A percentile compares a stretch with the other conserved stretches of the same genome.
Evolutionary conservation across 2,113 vertebrate genomes (phyloP).

Genomic region (Montifringilla adamsi): DNA sequence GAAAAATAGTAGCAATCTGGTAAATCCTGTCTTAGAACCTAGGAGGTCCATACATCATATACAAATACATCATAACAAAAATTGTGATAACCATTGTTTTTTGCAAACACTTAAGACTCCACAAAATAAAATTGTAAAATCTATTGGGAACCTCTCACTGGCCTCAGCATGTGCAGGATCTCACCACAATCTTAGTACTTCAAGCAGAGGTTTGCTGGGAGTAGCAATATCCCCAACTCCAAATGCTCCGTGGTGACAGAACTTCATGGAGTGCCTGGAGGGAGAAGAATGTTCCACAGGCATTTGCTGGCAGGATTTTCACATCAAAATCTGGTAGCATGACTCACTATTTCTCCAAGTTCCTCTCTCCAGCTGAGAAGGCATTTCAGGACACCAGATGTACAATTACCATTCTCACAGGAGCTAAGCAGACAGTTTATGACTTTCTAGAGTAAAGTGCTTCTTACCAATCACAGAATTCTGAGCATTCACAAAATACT

Average conservation of each 20-base stretch:
- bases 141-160: neutral
- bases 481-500: neutral
- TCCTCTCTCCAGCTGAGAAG: constrained; percentile 16
- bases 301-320: neutral
- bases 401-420: neutral
- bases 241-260: neutral
- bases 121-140: neutral
- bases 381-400: constrained; percentile 25
- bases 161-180: neutral
- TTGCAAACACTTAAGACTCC: neutral
- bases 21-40: neutral
- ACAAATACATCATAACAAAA: neutral
- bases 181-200: neutral
- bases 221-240: neutral
- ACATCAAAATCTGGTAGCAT: neutral
- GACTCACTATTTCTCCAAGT: neutral
- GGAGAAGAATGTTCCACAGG: neutral
- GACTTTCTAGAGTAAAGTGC: neutral
- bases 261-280: fast-evolving
- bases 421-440: neutral
- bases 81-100: neutral
- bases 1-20: neutral
- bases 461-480: neutral
- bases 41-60: neutral
- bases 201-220: neutral